Percentiles rank a stretch among this genome's conserved stretches.
These are phyloP conservation scores for Thecophora atra DNA, from an alignment of 2,888 invertebrate genomes.

Conservation along the genomic window DNA sequence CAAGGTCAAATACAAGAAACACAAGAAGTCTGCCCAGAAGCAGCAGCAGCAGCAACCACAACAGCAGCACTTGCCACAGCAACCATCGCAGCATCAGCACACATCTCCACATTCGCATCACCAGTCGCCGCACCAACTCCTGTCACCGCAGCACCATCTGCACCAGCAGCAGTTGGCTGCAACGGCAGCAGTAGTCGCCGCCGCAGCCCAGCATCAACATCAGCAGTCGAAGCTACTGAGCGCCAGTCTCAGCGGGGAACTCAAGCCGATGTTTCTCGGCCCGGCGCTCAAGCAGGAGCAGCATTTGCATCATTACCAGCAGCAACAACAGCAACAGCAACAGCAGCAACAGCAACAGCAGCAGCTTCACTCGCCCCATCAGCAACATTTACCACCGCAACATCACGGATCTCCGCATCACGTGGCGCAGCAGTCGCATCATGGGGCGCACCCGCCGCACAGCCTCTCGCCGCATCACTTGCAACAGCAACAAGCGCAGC, in stretches of 20 bases:
- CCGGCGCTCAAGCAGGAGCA: conserved; percentile 60
- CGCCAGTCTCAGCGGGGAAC: conserved; percentile 48
- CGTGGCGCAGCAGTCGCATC: conserved; percentile 67
- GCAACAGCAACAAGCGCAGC: conserved; percentile 41
- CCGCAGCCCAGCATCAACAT: conserved; percentile 59
- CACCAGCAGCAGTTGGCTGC: conserved; percentile 59
- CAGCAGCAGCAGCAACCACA: conserved; percentile 65
- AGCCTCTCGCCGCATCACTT: conserved; percentile 56
- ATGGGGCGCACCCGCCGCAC: conserved; percentile 56
- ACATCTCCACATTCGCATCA: conserved; percentile 66
- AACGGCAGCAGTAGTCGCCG: conserved; percentile 56
- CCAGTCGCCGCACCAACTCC: conserved; percentile 60
- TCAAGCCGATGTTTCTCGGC: conserved; percentile 60
- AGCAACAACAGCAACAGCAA: conserved; percentile 50
- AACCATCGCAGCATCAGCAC: conserved; percentile 56
- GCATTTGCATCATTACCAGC: conserved; percentile 56
- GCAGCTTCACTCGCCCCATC: conserved; percentile 49
- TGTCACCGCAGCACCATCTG: conserved; percentile 55
- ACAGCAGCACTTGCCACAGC: conserved; percentile 65
- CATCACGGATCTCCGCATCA: conserved; percentile 52
- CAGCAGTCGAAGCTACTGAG: conserved; percentile 57
- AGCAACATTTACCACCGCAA: conserved; percentile 58
- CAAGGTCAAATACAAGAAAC: conserved; percentile 98
- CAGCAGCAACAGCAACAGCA: conserved; percentile 57
- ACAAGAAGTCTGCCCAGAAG: conserved; percentile 83